Percentiles rank a stretch among this genome's conserved stretches.
These are phyloP conservation scores for Notospermus geniculatus DNA, from an alignment of 1,140 invertebrate genomes.

Conservation along the genomic window DNA sequence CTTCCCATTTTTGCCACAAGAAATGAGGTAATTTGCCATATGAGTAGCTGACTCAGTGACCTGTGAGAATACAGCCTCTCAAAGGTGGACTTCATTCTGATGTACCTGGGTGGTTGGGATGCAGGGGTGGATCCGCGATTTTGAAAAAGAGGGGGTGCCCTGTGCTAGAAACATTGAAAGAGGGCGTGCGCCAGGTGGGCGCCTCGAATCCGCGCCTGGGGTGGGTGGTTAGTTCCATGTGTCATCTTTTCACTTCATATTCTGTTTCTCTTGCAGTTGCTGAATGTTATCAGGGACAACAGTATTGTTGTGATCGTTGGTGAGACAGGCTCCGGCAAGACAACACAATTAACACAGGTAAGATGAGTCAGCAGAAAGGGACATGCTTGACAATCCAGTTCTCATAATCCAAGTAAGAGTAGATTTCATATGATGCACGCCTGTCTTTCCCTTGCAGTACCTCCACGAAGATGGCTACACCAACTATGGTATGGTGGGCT, in stretches of 20 bases:
- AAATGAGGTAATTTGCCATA: slow-evolving; percentile 79
- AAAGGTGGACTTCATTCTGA: neutral
- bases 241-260: too few species aligned
- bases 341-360: slow-evolving; percentile 93
- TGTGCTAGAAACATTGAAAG: too few species aligned
- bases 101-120: too few species aligned
- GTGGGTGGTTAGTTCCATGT: too few species aligned
- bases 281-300: slow-evolving; percentile 84
- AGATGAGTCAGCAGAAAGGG: neutral
- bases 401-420: too few species aligned
- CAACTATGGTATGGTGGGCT: slow-evolving; percentile 89
- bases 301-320: slow-evolving; percentile 94
- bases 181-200: too few species aligned
- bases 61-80: neutral
- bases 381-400: too few species aligned
- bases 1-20: slow-evolving; percentile 95
- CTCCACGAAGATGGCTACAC: slow-evolving; percentile 97
- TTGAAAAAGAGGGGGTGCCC: too few species aligned
- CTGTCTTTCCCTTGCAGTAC: slow-evolving; percentile 63
- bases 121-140: too few species aligned
- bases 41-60: too few species aligned
- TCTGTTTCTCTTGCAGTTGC: slow-evolving; percentile 38
- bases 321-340: slow-evolving; percentile 99
- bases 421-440: too few species aligned
- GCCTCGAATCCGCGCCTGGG: too few species aligned